Conservation (phyloP, 2,113 vertebrate species). For the Cyrtonyx montezumae region DNA sequence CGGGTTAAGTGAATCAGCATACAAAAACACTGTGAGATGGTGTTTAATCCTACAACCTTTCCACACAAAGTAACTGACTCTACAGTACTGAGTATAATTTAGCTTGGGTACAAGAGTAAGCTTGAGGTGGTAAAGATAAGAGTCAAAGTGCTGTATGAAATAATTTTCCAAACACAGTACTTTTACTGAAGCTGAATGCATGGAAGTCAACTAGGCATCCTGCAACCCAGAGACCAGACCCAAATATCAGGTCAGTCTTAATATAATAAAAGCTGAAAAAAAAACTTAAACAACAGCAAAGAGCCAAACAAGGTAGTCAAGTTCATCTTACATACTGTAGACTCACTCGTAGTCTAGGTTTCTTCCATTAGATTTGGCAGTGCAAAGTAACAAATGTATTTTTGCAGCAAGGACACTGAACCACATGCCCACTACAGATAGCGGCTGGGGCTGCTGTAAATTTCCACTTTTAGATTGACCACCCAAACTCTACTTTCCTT, state of each 20-base stretch:
- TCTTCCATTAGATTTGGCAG: background rate
- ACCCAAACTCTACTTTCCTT: background rate
- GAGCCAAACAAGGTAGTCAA: background rate
- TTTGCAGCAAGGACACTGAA: background rate
- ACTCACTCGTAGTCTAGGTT: background rate
- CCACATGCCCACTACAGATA: background rate
- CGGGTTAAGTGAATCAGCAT: background rate
- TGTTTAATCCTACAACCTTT: background rate
- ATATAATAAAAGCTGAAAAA: background rate
- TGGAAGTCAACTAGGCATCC: background rate
- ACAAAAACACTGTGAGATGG: background rate
- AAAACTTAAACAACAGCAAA: background rate
- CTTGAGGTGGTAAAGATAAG: too few species aligned
- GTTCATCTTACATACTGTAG: background rate
- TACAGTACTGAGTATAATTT: background rate
- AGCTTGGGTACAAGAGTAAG: background rate
- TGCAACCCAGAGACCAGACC: background rate
- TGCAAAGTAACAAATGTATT: background rate
- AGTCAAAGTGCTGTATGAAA: background rate
- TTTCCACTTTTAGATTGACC: background rate
- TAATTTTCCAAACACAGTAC: background rate
- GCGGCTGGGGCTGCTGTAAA: background rate
- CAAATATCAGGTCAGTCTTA: background rate
- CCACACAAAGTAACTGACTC: background rate
- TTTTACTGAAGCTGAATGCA: background rate